phyloP scores from a whole-genome alignment of 2,888 invertebrate species.

The Ariolimax columbianus region DNA sequence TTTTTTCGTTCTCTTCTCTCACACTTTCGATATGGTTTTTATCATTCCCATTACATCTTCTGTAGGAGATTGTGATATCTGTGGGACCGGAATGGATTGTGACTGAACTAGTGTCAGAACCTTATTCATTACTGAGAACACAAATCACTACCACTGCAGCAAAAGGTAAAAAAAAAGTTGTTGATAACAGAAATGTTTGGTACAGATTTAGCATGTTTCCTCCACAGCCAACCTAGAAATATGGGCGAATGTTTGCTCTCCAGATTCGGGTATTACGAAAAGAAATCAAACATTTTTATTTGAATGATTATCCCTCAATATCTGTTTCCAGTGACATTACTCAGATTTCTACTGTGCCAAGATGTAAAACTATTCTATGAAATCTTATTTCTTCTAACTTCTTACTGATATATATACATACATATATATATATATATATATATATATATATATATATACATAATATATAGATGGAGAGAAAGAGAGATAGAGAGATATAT shows the following conservation, averaged over 20 bases:
- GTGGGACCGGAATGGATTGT: slow-evolving; percentile 18
- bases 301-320: slow-evolving; percentile 36
- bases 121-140: not conserved
- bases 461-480: too few relatives aligned
- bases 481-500: too few relatives aligned
- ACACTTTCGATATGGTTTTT: too few relatives aligned
- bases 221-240: not conserved
- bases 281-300: slow-evolving; percentile 47
- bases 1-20: too few relatives aligned
- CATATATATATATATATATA: too few relatives aligned
- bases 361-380: too few relatives aligned
- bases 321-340: not conserved
- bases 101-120: slow-evolving; percentile 37
- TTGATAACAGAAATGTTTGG: not conserved
- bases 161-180: not conserved
- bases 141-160: slow-evolving; percentile 4
- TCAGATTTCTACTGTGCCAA: not conserved
- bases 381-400: too few relatives aligned
- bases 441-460: too few relatives aligned
- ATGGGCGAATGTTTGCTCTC: slow-evolving; percentile 50
- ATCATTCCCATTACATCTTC: too few relatives aligned
- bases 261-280: slow-evolving; percentile 44
- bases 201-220: not conserved
- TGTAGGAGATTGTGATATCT: not conserved
- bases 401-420: too few relatives aligned